Evolutionary conservation across 35 echinoderm and acorn worm species (phyloP).

Genomic region (Lytechinus pictus): DNA sequence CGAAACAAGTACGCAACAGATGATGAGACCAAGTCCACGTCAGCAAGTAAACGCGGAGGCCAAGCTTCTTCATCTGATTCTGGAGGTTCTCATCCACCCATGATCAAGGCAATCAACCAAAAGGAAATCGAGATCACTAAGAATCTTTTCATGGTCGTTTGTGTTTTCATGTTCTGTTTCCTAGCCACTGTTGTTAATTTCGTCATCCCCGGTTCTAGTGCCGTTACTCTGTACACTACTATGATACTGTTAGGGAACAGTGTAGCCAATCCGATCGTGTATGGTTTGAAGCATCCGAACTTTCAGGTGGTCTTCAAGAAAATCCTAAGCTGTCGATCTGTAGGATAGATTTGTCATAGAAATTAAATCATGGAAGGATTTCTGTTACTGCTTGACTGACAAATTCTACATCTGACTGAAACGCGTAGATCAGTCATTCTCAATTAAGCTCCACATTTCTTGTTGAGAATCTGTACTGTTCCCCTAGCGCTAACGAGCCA

Average conservation of each 20-base stretch:
- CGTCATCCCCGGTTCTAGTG: background rate
- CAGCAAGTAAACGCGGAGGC: background rate
- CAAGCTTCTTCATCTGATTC: background rate
- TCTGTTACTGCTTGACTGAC: too few relatives aligned
- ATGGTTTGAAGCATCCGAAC: background rate
- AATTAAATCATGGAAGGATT: too few relatives aligned
- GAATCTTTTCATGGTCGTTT: conserved; percentile 3
- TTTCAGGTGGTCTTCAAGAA: background rate
- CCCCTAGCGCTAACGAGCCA: too few relatives aligned
- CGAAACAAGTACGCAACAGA: background rate
- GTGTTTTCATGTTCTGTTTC: background rate
- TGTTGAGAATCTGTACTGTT: too few relatives aligned
- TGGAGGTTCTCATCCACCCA: background rate
- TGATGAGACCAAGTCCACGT: background rate
- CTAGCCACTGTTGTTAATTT: background rate
- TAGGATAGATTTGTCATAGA: background rate
- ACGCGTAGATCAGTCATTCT: too few relatives aligned
- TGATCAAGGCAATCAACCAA: background rate
- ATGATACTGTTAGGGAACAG: background rate
- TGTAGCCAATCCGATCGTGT: background rate
- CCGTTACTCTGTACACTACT: background rate
- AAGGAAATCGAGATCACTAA: background rate
- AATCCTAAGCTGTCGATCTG: background rate
- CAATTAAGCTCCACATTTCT: too few relatives aligned
- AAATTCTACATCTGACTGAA: too few relatives aligned